A percentile compares a stretch with the other conserved stretches of the same genome.
phyloP scores from a whole-genome alignment of 2,797 vertebrate genomes.

The Pseudochromis fuscus region DNA sequence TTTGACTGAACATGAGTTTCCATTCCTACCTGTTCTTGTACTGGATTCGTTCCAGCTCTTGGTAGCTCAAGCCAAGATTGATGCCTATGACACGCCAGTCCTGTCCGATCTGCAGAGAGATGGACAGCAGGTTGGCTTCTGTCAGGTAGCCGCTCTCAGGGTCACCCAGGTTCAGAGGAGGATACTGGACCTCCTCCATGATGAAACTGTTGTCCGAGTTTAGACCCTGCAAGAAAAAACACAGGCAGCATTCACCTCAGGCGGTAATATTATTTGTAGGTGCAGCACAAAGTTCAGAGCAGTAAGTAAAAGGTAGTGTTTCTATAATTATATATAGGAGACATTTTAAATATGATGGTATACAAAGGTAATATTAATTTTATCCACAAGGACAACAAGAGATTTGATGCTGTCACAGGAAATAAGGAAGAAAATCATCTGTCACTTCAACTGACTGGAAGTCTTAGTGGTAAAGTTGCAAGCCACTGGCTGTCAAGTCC shows the following conservation, averaged over 20 bases:
- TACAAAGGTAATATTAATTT: neutral
- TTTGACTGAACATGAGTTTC: neutral
- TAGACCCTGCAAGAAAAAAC: constrained; percentile 53
- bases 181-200: constrained; percentile 76
- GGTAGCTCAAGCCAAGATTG: constrained; percentile 90
- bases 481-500: constrained; percentile 91
- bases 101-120: constrained; percentile 90
- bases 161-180: constrained; percentile 93
- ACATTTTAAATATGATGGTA: constrained; percentile 8
- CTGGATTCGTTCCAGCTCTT: constrained; percentile 89
- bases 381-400: neutral
- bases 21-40: constrained; percentile 88
- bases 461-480: constrained; percentile 92
- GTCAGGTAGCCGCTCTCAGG: constrained; percentile 96
- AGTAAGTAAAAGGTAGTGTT: neutral
- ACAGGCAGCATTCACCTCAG: neutral
- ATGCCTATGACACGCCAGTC: constrained; percentile 94
- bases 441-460: constrained; percentile 87
- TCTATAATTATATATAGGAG: neutral
- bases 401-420: neutral
- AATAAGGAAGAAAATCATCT: neutral
- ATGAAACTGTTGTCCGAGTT: constrained; percentile 67
- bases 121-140: constrained; percentile 92
- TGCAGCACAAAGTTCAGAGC: neutral
- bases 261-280: neutral